phyloP scores from a whole-genome alignment of 2,888 invertebrate genomes.

The Synanthedon andrenaeformis region DNA sequence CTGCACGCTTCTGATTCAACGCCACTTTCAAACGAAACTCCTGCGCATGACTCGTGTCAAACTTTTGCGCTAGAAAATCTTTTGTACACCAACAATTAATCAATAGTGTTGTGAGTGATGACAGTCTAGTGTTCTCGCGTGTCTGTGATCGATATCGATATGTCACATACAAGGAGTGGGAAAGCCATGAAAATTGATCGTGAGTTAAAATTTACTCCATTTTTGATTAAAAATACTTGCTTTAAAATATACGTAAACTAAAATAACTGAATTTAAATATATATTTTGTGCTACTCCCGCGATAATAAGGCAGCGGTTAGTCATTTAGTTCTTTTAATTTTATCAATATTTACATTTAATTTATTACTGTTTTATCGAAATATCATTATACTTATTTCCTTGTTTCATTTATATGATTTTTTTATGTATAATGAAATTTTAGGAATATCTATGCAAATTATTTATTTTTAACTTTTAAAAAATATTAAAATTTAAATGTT shows the following conservation, averaged over 20 bases:
- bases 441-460: no score
- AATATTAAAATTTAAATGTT: no score
- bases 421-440: no score
- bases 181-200: slow-evolving; percentile 50
- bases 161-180: slow-evolving; percentile 35
- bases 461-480: no score
- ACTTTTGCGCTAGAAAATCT: not conserved
- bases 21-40: slow-evolving; percentile 21
- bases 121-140: slow-evolving; percentile 24
- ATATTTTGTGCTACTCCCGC: no score
- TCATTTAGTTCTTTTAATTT: no score
- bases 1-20: slow-evolving; percentile 22
- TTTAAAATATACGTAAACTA: not conserved
- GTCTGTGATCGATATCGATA: slow-evolving; percentile 25
- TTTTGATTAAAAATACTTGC: not conserved
- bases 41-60: slow-evolving; percentile 12
- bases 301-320: no score
- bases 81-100: not conserved
- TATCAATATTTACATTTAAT: no score
- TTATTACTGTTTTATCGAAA: no score
- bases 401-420: no score
- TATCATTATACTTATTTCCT: no score
- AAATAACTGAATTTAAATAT: no score
- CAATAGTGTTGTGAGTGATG: slow-evolving; percentile 56
- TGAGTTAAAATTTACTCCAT: slow-evolving; percentile 22